Evolutionary conservation across 2,888 invertebrate species (phyloP).

Genomic region (Mellilla xanthometata): DNA sequence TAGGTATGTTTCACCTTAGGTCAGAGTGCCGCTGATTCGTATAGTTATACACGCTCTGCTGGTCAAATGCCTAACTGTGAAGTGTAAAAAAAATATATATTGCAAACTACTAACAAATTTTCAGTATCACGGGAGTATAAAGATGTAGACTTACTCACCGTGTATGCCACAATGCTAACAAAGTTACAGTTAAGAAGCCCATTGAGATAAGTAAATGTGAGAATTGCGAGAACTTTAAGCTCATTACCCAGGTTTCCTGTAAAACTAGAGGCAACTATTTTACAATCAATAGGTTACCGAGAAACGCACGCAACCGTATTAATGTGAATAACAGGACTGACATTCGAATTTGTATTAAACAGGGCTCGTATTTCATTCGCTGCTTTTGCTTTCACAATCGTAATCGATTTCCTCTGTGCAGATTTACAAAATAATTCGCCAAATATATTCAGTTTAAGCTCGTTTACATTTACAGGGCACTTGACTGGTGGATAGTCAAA

Average conservation of each 20-base stretch:
- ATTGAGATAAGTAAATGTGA: slow-evolving; percentile 31
- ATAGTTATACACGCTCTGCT: no score
- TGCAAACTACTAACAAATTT: no score
- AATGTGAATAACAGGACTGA: slow-evolving; percentile 17
- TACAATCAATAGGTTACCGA: slow-evolving; percentile 24
- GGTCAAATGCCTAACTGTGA: no score
- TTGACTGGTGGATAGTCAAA: slow-evolving; percentile 39
- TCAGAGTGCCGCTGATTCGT: no score
- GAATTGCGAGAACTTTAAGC: slow-evolving; percentile 33
- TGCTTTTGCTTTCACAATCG: slow-evolving; percentile 21
- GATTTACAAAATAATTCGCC: slow-evolving; percentile 22
- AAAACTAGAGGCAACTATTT: slow-evolving; percentile 25
- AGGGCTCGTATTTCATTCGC: slow-evolving; percentile 15
- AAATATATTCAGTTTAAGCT: slow-evolving; percentile 27
- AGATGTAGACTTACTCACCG: not conserved
- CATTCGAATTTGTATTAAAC: slow-evolving; percentile 19
- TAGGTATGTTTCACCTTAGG: no score
- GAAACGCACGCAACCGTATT: slow-evolving; percentile 21
- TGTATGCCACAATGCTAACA: slow-evolving; percentile 17
- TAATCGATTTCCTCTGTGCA: slow-evolving; percentile 20
- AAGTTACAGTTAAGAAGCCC: slow-evolving; percentile 24
- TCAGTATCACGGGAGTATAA: no score
- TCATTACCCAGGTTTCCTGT: slow-evolving; percentile 30
- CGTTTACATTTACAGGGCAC: slow-evolving; percentile 35
- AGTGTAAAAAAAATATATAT: no score